Conservation (phyloP, 2,797 vertebrate species). For the Rhinophrynus dorsalis region DNA sequence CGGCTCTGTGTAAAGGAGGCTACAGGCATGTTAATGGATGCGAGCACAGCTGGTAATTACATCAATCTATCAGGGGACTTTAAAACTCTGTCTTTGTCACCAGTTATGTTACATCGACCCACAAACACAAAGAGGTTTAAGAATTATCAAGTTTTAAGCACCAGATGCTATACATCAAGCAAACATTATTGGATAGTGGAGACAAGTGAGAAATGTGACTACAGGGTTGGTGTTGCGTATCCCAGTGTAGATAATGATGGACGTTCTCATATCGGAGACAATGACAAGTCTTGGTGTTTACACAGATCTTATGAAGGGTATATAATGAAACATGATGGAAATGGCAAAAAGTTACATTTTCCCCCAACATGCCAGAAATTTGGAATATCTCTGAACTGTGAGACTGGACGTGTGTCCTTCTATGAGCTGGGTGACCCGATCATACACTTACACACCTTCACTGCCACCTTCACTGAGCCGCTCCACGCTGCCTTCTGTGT, state of each 20-base stretch:
- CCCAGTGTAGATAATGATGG: slow-evolving; percentile 12
- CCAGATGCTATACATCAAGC: slow-evolving; percentile 3
- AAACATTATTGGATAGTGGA: slow-evolving; percentile 29
- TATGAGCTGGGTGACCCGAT: neutral
- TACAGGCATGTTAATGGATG: slow-evolving; percentile 21
- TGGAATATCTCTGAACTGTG: neutral
- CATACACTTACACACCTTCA: neutral
- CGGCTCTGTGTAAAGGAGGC: neutral
- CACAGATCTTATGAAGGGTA: neutral
- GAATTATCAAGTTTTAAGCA: slow-evolving; percentile 13
- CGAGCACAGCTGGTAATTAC: slow-evolving; percentile 17
- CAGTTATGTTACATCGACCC: neutral
- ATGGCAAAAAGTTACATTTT: neutral
- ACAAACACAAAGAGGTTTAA: slow-evolving; percentile 11
- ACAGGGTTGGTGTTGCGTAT: slow-evolving; percentile 10
- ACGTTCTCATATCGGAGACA: slow-evolving; percentile 18
- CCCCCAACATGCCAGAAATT: neutral
- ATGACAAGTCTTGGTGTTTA: slow-evolving; percentile 22
- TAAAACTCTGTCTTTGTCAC: slow-evolving; percentile 1
- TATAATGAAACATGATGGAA: neutral
- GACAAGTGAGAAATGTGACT: slow-evolving; percentile 8
- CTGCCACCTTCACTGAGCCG: neutral
- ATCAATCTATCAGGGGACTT: slow-evolving; percentile 11
- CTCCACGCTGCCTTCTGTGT: neutral
- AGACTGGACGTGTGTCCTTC: neutral